Conservation (phyloP, 1,140 invertebrate genomes). For the Stenopsyche tienmushanensis region DNA sequence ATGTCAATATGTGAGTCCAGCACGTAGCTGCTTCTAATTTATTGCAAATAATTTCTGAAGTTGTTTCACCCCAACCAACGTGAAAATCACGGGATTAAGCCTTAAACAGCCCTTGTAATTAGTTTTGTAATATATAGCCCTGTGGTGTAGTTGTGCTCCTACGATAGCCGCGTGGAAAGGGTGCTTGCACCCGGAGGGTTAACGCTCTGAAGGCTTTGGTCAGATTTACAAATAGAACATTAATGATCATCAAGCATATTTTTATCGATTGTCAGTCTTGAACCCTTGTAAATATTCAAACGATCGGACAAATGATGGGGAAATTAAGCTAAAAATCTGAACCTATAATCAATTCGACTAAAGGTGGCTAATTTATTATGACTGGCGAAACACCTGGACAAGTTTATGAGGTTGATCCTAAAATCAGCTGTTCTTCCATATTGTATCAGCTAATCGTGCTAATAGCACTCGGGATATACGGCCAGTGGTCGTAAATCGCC, state of each 20-base stretch:
- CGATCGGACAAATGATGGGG: no score
- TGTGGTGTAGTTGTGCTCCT: neutral
- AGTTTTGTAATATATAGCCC: slow-evolving; percentile 37
- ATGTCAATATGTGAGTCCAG: neutral
- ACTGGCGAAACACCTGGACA: no score
- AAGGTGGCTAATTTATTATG: no score
- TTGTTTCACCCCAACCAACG: slow-evolving; percentile 10
- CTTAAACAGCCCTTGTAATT: slow-evolving; percentile 29
- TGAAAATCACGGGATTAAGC: slow-evolving; percentile 25
- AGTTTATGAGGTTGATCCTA: neutral
- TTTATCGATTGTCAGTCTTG: no score
- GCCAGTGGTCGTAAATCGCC: slow-evolving; percentile 1
- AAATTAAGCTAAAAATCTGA: no score
- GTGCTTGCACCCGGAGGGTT: no score
- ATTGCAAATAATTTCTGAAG: slow-evolving; percentile 25
- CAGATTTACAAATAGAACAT: no score
- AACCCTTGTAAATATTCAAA: no score
- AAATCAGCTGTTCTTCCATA: neutral
- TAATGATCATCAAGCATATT: no score
- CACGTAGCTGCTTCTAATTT: slow-evolving; percentile 2
- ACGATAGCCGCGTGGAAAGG: neutral
- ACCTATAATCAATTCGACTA: no score
- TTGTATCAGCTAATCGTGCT: neutral
- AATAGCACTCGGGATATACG: neutral
- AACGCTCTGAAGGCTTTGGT: no score